phyloP scores from a whole-genome alignment of 2,888 invertebrate genomes.

The Diploptera punctata region DNA sequence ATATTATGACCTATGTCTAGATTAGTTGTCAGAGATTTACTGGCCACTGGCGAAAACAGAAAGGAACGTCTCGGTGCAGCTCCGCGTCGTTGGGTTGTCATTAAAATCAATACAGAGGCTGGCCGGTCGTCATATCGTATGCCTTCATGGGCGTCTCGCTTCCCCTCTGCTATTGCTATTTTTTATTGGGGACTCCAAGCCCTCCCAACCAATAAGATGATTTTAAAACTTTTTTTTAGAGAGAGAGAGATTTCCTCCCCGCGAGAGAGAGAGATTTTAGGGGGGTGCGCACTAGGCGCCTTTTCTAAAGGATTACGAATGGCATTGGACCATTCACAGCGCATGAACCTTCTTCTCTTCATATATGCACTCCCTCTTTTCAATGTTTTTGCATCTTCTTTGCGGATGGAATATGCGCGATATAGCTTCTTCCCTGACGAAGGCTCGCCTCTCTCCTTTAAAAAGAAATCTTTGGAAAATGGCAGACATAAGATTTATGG shows the following conservation, averaged over 20 bases:
- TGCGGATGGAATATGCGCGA: conserved; percentile 20
- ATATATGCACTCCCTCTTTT: conserved; percentile 4
- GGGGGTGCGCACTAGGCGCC: conserved; percentile 33
- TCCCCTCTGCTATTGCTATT: conserved; percentile 33
- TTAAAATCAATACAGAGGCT: conserved; percentile 42
- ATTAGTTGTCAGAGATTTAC: too few species aligned
- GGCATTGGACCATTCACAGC: conserved; percentile 34
- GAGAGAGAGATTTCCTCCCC: conserved; percentile 16
- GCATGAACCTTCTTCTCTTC: conserved; percentile 10
- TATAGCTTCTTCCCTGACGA: neutral
- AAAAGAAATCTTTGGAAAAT: conserved; percentile 3
- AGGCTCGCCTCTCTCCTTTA: neutral
- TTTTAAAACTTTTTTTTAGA: conserved; percentile 38
- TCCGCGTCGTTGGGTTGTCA: too few species aligned
- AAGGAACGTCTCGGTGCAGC: too few species aligned
- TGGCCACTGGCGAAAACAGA: too few species aligned
- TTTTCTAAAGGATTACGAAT: conserved; percentile 39
- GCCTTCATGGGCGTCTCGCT: conserved; percentile 29
- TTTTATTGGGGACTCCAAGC: conserved; percentile 44
- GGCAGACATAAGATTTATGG: neutral
- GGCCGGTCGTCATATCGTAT: conserved; percentile 30
- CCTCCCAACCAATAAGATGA: conserved; percentile 44
- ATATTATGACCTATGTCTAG: too few species aligned
- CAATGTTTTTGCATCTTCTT: conserved; percentile 18
- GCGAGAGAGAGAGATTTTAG: conserved; percentile 15